A percentile compares a stretch with the other conserved stretches of the same genome.
phyloP scores from a whole-genome alignment of 2,113 vertebrate species.

The Eclectus roratus region DNA sequence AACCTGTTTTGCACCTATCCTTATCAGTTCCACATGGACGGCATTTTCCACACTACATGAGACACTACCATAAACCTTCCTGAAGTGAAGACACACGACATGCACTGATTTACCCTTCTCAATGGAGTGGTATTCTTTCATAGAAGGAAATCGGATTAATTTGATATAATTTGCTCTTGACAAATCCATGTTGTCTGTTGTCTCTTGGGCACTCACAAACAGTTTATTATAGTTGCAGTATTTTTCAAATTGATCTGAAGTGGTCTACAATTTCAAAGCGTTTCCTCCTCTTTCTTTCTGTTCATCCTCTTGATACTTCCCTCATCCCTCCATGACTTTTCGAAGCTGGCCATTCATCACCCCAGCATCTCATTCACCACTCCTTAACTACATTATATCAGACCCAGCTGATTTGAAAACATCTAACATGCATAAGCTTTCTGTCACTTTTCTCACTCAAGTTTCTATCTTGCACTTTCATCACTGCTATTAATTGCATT shows the following conservation, averaged over 20 bases:
- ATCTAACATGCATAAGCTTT: background rate
- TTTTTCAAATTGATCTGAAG: background rate
- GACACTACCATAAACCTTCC: background rate
- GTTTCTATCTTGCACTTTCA: background rate
- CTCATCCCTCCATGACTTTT: background rate
- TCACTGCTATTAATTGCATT: background rate
- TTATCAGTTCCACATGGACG: background rate
- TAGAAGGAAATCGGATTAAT: background rate
- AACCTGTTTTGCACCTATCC: background rate
- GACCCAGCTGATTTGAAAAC: background rate
- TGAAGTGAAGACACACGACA: rapidly evolving
- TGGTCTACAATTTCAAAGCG: background rate
- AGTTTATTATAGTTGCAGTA: background rate
- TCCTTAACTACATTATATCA: background rate
- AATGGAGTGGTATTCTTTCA: background rate
- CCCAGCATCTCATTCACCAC: background rate
- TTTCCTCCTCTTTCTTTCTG: background rate
- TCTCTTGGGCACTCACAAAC: background rate
- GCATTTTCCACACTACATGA: background rate
- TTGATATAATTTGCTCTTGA: background rate
- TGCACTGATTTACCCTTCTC: background rate
- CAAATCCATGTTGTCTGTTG: background rate
- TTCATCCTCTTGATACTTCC: background rate
- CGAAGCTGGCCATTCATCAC: background rate
- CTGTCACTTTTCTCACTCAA: background rate